phyloP scores from a whole-genome alignment of 2,797 vertebrate species.

The Sebastes umbrosus region DNA sequence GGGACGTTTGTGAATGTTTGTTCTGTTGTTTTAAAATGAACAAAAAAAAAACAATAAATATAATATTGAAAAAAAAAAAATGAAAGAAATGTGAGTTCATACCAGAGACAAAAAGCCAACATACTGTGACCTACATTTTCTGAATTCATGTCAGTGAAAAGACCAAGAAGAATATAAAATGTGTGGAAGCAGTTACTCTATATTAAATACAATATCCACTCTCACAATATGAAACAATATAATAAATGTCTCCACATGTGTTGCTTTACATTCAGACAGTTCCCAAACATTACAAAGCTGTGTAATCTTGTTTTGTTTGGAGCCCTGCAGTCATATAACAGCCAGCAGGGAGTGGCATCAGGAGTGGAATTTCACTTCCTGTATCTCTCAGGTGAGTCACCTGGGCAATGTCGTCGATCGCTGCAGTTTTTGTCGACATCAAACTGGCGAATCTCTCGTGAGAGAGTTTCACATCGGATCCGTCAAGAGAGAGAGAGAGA shows the following conservation, averaged over 20 bases:
- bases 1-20: too few species aligned
- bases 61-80: background rate
- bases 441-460: background rate
- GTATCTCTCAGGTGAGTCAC: constrained; percentile 77
- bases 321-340: background rate
- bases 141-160: background rate
- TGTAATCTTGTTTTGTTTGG: background rate
- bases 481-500: background rate
- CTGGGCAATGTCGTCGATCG: constrained; percentile 46
- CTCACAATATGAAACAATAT: background rate
- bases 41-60: too few species aligned
- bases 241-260: background rate
- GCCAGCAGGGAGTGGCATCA: constrained; percentile 66
- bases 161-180: background rate
- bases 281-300: background rate
- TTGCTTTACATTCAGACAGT: background rate
- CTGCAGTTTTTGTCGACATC: constrained; percentile 7
- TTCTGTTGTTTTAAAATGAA: too few species aligned
- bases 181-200: background rate
- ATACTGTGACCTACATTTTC: background rate
- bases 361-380: constrained; percentile 87
- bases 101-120: background rate
- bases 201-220: background rate
- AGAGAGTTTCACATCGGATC: constrained; percentile 1
- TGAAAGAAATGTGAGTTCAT: background rate